Evolutionary conservation across 23 tunicate species (phyloP).

Genomic region (Trididemnum clinides): DNA sequence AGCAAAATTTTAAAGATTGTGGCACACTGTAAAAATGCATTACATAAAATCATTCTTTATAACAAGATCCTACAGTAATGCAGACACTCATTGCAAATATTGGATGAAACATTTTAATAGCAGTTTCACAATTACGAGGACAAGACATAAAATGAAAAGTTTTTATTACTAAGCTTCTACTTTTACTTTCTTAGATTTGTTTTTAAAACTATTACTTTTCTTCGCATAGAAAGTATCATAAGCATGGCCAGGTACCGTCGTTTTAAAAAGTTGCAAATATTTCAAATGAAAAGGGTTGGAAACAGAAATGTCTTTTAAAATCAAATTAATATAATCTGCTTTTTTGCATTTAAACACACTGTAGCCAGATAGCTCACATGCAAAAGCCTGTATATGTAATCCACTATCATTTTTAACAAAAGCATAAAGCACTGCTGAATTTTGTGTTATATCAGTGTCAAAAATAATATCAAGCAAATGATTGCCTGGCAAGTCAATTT

Average conservation of each 20-base stretch:
- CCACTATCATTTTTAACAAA: not conserved
- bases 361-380: not conserved
- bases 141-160: no score
- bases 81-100: no score
- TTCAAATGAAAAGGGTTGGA: not conserved
- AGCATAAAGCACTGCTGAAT: not conserved
- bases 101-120: no score
- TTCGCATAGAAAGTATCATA: slow-evolving; percentile 55
- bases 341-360: not conserved
- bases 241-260: slow-evolving; percentile 36
- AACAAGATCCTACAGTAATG: no score
- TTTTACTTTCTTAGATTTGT: no score
- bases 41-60: no score
- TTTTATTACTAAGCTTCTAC: no score
- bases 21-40: no score
- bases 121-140: no score
- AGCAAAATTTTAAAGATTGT: no score
- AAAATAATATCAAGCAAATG: not conserved
- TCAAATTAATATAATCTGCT: not conserved
- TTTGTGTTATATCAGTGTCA: not conserved
- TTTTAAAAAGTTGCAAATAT: slow-evolving; percentile 41
- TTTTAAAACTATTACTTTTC: slow-evolving; percentile 27
- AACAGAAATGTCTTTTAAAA: not conserved
- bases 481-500: not conserved
- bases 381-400: not conserved